phyloP scores from a whole-genome alignment of 2,888 invertebrate genomes.

The Agonum fuliginosum region DNA sequence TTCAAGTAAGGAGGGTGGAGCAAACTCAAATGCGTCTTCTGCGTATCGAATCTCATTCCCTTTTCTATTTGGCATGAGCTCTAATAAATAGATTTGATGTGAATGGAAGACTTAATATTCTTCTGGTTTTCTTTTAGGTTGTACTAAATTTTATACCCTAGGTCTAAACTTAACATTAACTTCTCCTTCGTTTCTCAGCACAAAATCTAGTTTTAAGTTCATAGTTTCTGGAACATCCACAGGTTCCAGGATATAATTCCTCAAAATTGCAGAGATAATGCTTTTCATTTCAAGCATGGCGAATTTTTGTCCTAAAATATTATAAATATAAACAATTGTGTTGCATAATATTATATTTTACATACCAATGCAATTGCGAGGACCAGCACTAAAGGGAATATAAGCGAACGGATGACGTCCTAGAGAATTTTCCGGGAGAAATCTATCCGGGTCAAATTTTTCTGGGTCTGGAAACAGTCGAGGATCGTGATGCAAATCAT shows the following conservation, averaged over 20 bases:
- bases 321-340: neutral
- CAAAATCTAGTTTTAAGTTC: conserved; percentile 23
- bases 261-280: conserved; percentile 22
- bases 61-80: too few species aligned
- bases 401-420: conserved; percentile 28
- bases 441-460: conserved; percentile 82
- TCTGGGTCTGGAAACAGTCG: conserved; percentile 79
- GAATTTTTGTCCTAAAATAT: conserved; percentile 27
- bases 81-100: too few species aligned
- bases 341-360: conserved; percentile 69
- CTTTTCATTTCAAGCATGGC: conserved; percentile 39
- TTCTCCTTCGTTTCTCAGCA: conserved; percentile 4
- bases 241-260: conserved; percentile 22
- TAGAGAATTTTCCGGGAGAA: conserved; percentile 72
- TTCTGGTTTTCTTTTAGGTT: too few species aligned
- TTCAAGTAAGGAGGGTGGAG: too few species aligned
- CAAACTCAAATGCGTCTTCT: too few species aligned
- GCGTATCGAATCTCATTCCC: too few species aligned
- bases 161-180: conserved; percentile 60
- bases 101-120: too few species aligned
- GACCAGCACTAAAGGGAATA: conserved; percentile 68
- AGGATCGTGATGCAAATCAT: conserved; percentile 79
- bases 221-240: neutral
- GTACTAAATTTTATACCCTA: neutral
- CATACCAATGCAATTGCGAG: conserved; percentile 73